Conservation (phyloP, 2,888 invertebrate genomes). For the Troilus luridus region DNA sequence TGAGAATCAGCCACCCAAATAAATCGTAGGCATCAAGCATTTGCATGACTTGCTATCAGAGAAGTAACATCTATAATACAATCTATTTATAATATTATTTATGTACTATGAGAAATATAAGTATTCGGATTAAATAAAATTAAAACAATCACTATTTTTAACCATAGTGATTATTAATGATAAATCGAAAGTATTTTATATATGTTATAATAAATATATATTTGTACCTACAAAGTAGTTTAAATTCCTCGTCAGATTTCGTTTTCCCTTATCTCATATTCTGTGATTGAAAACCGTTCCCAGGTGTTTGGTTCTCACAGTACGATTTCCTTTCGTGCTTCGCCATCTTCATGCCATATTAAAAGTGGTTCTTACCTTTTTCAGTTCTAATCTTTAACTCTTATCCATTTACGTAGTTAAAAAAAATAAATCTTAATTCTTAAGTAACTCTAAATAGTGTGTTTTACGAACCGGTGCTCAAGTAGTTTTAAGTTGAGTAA, state of each 20-base stretch:
- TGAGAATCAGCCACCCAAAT: too few species aligned
- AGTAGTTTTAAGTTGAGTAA: neutral
- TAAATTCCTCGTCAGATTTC: neutral
- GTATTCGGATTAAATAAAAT: too few species aligned
- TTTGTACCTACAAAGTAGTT: too few species aligned
- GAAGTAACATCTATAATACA: too few species aligned
- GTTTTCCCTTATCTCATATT: neutral
- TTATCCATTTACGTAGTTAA: neutral
- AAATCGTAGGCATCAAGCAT: too few species aligned
- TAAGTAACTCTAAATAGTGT: neutral
- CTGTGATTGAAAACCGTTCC: neutral
- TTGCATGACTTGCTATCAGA: too few species aligned
- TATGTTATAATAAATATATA: too few species aligned
- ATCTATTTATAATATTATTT: too few species aligned
- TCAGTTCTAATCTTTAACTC: neutral
- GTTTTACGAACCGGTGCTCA: neutral
- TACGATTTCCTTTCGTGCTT: neutral
- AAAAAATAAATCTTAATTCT: neutral
- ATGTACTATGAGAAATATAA: too few species aligned
- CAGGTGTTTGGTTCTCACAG: neutral
- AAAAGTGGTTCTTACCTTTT: conserved; percentile 2
- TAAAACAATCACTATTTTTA: too few species aligned
- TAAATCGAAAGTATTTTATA: too few species aligned
- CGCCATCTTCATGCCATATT: neutral
- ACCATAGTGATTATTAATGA: too few species aligned